phyloP scores from a whole-genome alignment of 2,888 invertebrate genomes.

The Caenorhabditis doughertyi region DNA sequence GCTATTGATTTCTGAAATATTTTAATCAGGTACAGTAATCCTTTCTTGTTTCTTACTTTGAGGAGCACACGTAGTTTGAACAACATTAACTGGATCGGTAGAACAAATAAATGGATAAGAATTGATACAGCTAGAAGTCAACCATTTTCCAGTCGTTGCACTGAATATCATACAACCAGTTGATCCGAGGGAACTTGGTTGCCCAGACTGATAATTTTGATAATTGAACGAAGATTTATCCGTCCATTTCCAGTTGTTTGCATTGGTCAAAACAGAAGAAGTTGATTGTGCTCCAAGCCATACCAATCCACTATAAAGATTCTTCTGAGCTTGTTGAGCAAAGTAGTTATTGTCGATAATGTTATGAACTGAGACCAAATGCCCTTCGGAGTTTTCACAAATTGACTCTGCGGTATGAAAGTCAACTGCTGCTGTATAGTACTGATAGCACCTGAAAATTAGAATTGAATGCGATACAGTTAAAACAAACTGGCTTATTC shows the following conservation, averaged over 20 bases:
- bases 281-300: slow-evolving; percentile 45
- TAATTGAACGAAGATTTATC: slow-evolving; percentile 13
- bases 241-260: slow-evolving; percentile 14
- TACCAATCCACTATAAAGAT: slow-evolving; percentile 10
- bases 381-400: slow-evolving; percentile 16
- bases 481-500: background rate
- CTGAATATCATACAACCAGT: slow-evolving; percentile 36
- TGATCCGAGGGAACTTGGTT: slow-evolving; percentile 1
- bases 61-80: slow-evolving; percentile 14
- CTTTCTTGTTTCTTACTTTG: slow-evolving; percentile 6
- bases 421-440: slow-evolving; percentile 5
- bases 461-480: background rate
- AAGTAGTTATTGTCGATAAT: slow-evolving; percentile 28
- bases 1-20: slow-evolving; percentile 5
- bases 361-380: slow-evolving; percentile 35
- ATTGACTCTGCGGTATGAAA: slow-evolving; percentile 29
- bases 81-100: background rate
- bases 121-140: slow-evolving; percentile 31
- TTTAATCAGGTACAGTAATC: background rate
- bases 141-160: slow-evolving; percentile 19
- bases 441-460: slow-evolving; percentile 35
- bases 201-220: slow-evolving; percentile 20
- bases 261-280: slow-evolving; percentile 4
- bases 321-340: slow-evolving; percentile 13
- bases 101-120: slow-evolving; percentile 36